phyloP scores from a whole-genome alignment of 2,113 vertebrate species.

The Gnathonemus longibarbis region DNA sequence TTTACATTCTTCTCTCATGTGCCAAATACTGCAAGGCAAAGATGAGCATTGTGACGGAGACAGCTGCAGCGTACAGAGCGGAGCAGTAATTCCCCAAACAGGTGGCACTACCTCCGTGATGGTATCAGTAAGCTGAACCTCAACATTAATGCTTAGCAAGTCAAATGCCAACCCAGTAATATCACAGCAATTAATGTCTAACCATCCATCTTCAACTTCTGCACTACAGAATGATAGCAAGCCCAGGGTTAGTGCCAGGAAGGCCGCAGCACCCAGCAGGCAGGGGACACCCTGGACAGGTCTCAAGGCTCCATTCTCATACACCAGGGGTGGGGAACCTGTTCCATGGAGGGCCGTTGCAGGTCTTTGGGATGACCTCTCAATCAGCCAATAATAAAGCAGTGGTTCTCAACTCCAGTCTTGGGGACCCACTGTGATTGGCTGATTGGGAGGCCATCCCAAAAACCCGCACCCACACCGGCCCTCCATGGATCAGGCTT shows the following conservation, averaged over 20 bases:
- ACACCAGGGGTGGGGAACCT: too few species aligned
- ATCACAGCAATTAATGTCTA: not conserved
- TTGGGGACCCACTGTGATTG: too few species aligned
- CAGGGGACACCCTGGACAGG: not conserved
- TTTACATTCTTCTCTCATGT: not conserved
- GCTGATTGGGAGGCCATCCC: too few species aligned
- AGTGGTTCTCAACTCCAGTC: too few species aligned
- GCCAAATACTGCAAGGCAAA: not conserved
- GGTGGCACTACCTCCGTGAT: not conserved
- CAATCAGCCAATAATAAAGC: too few species aligned
- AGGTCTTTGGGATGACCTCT: too few species aligned
- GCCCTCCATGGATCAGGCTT: too few species aligned
- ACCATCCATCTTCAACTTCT: not conserved
- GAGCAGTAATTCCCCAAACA: not conserved
- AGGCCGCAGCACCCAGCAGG: not conserved
- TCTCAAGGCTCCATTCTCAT: not conserved
- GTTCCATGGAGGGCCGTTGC: too few species aligned
- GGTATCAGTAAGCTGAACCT: not conserved
- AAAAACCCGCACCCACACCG: too few species aligned
- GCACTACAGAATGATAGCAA: not conserved
- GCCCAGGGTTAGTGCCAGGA: not conserved
- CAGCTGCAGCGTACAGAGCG: not conserved
- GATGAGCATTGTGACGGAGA: not conserved
- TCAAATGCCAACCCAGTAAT: not conserved
- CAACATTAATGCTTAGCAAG: not conserved